Conservation (phyloP, 2,797 vertebrate genomes). For the Ataeniobius toweri region DNA sequence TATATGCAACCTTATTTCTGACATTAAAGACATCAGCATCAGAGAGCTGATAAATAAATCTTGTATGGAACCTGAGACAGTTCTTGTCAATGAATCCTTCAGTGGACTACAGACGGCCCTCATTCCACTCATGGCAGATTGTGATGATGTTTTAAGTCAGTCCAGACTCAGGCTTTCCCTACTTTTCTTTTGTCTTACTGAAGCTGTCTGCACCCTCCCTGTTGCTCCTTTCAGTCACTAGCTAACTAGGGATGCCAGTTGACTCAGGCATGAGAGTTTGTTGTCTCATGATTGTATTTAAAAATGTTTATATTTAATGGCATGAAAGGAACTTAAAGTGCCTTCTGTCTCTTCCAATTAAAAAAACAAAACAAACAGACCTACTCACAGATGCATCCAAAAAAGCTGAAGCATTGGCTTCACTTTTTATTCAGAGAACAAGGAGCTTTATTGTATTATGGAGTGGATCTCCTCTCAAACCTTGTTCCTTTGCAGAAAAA, state of each 20-base stretch:
- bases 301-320: slow-evolving; percentile 44
- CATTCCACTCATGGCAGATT: slow-evolving; percentile 66
- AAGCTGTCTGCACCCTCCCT: slow-evolving; percentile 57
- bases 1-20: slow-evolving; percentile 71
- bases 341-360: background rate
- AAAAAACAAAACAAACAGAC: background rate
- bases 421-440: background rate
- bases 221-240: slow-evolving; percentile 46
- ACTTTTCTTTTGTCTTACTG: slow-evolving; percentile 68
- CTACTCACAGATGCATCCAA: background rate
- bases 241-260: slow-evolving; percentile 50
- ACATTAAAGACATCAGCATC: slow-evolving; percentile 79
- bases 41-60: slow-evolving; percentile 80
- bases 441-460: background rate
- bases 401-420: no score
- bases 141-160: slow-evolving; percentile 81
- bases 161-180: slow-evolving; percentile 73
- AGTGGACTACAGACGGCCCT: slow-evolving; percentile 74
- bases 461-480: background rate
- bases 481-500: background rate
- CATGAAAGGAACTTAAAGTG: slow-evolving; percentile 38
- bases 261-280: slow-evolving; percentile 49
- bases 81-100: slow-evolving; percentile 81
- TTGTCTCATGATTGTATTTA: slow-evolving; percentile 30
- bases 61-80: slow-evolving; percentile 77